A percentile compares a stretch with the other conserved stretches of the same genome.
These are phyloP conservation scores for Gibbula magus DNA, from an alignment of 2,888 invertebrate species.

Conservation along the genomic window DNA sequence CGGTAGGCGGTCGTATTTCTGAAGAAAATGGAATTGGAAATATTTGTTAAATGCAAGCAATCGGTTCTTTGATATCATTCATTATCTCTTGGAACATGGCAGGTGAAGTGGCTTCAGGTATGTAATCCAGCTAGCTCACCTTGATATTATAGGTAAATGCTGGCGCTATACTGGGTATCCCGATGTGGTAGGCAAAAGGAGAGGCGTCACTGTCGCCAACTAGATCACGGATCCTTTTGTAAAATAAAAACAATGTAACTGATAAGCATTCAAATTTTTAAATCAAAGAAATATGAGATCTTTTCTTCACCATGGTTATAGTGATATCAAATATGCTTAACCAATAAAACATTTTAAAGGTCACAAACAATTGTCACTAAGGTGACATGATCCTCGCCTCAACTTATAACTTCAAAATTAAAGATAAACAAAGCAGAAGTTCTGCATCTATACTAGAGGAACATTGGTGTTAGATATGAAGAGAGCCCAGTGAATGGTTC, in stretches of 20 bases:
- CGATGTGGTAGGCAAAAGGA: slow-evolving; percentile 73
- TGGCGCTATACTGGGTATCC: slow-evolving; percentile 72
- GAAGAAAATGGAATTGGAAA: slow-evolving; percentile 25
- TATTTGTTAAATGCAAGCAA: not conserved
- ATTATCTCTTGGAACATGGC: slow-evolving; percentile 64
- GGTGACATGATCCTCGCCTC: too few relatives aligned
- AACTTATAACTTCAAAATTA: too few relatives aligned
- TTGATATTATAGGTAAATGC: slow-evolving; percentile 68
- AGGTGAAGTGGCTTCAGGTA: slow-evolving; percentile 62
- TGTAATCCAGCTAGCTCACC: slow-evolving; percentile 39
- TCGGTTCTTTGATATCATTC: not conserved
- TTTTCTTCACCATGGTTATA: too few relatives aligned
- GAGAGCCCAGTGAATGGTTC: too few relatives aligned
- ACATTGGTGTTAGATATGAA: too few relatives aligned
- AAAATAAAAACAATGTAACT: not conserved
- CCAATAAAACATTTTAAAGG: too few relatives aligned
- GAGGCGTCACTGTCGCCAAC: slow-evolving; percentile 74
- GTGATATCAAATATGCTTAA: too few relatives aligned
- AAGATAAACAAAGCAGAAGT: too few relatives aligned
- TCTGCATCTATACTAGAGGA: too few relatives aligned
- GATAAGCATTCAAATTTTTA: too few relatives aligned
- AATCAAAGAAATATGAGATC: too few relatives aligned
- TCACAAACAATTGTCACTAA: too few relatives aligned
- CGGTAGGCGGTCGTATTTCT: slow-evolving; percentile 57
- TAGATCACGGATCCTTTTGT: slow-evolving; percentile 61